Evolutionary conservation across 1,140 invertebrate genomes (phyloP).

Genomic region (Bombus fervidus): DNA sequence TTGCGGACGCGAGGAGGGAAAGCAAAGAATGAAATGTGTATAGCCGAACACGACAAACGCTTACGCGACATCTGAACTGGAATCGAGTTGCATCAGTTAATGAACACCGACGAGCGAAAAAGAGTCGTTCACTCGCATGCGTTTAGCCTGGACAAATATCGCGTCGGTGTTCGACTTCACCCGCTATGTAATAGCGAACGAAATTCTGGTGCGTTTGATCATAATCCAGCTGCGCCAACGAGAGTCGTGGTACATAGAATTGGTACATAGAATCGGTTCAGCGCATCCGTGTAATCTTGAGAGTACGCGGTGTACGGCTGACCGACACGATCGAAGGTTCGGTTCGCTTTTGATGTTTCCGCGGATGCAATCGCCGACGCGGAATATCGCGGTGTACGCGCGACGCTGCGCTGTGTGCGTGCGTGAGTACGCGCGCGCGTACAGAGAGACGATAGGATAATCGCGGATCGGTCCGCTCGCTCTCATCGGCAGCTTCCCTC

Average conservation of each 20-base stretch:
- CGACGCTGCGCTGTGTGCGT: neutral
- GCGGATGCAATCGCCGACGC: neutral
- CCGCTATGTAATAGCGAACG: neutral
- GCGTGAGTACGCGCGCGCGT: neutral
- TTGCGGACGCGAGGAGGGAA: too few species aligned
- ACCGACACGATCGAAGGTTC: neutral
- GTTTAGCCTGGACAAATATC: neutral
- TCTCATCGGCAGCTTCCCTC: conserved; percentile 14
- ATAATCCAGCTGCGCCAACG: neutral
- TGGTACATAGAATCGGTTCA: neutral
- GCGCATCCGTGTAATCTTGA: neutral
- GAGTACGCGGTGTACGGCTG: too few species aligned
- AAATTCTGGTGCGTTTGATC: neutral
- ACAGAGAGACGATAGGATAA: neutral
- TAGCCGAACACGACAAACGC: neutral
- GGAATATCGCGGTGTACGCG: neutral
- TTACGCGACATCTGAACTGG: neutral
- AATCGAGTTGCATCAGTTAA: neutral
- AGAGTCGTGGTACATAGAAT: neutral
- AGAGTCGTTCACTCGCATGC: too few species aligned
- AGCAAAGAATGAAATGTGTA: too few species aligned
- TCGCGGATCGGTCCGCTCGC: neutral
- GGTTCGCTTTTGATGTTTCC: neutral
- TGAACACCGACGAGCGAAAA: neutral
- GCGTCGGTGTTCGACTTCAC: neutral